These are phyloP conservation scores for Drosophila kuntzei DNA, from an alignment of 2,888 invertebrate species.

Conservation along the genomic window DNA sequence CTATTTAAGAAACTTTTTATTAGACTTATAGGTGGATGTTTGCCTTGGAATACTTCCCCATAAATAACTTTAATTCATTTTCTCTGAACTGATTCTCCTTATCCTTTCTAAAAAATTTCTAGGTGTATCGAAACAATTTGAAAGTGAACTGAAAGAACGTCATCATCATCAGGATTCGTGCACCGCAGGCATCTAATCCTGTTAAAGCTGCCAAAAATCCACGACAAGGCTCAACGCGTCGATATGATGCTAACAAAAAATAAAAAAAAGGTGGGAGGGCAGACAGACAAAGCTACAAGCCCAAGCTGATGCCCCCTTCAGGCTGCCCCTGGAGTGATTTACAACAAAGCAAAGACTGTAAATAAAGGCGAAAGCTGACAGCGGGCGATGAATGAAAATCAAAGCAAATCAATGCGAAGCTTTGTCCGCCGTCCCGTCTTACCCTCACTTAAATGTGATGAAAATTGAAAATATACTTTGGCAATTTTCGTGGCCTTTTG, in stretches of 20 bases:
- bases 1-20: neutral
- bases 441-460: slow-evolving; percentile 52
- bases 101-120: neutral
- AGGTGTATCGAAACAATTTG: neutral
- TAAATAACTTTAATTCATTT: neutral
- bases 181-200: slow-evolving; percentile 71
- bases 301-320: slow-evolving; percentile 45
- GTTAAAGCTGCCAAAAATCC: slow-evolving; percentile 80
- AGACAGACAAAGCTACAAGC: slow-evolving; percentile 59
- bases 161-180: slow-evolving; percentile 23
- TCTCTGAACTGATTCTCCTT: neutral
- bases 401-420: slow-evolving; percentile 74
- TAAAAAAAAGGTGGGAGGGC: slow-evolving; percentile 1
- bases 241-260: slow-evolving; percentile 25
- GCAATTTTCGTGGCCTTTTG: slow-evolving; percentile 66
- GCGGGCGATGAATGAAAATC: slow-evolving; percentile 72
- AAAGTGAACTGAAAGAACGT: slow-evolving; percentile 1
- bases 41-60: neutral
- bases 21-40: neutral
- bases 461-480: slow-evolving; percentile 80
- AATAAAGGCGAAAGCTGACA: slow-evolving; percentile 69
- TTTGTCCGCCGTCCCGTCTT: slow-evolving; percentile 18
- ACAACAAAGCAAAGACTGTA: slow-evolving; percentile 68
- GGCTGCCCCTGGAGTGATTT: slow-evolving; percentile 45
- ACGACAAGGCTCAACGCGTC: slow-evolving; percentile 65